Evolutionary conservation across 2,113 vertebrate genomes (phyloP), one percentile per base, ranked within the genome.

Genomic region (Semnopithecus entellus): DNA sequence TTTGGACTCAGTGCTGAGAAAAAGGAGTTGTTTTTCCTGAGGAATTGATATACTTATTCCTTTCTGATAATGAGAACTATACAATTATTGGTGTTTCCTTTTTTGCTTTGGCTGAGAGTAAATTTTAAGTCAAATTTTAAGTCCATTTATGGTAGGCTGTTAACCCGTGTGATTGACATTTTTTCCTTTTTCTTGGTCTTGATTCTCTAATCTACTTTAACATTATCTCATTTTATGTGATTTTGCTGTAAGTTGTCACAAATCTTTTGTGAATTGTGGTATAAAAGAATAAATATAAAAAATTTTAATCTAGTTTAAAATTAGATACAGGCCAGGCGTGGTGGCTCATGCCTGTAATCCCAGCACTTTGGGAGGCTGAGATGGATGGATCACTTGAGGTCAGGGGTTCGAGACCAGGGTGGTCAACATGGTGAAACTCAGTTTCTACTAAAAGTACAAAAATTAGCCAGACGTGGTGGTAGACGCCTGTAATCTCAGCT

Each of bases 1-100:
- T 97, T 90, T 78, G 89, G 92, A 83, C 40, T 96, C 32, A 82
- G 23, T 90, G 76, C 78, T 95, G 76, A 96, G 96, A 97, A 96
- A 92, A 96, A 30, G 61, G 57, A 79, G 50, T 97, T 90, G 35
- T 86, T 97, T 88, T 97, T 91, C 78, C 87, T 91, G 72, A 96
- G 32, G 76, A 81, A 93, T 55, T 38, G 86, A 97, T 95, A 88
- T 11, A 72, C 48, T 90, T 92, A 96, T 1, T 95, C 61, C 70
- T 97, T 90, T 91, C 57, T 45, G 88, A 38, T 93, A 97, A 93
- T 76, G 87, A 96, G 30, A 96, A 3, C 82, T 96, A 20, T 88
- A 35, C 81, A 88, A 1, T 94, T 94, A 59, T 89, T 95, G 38
- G 32, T 94, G 66, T 91, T 97, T 93, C 55, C 50, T 64, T 91